Evolutionary conservation across 2,888 invertebrate species (phyloP).

Genomic region (Eutolmus rufibarbis): DNA sequence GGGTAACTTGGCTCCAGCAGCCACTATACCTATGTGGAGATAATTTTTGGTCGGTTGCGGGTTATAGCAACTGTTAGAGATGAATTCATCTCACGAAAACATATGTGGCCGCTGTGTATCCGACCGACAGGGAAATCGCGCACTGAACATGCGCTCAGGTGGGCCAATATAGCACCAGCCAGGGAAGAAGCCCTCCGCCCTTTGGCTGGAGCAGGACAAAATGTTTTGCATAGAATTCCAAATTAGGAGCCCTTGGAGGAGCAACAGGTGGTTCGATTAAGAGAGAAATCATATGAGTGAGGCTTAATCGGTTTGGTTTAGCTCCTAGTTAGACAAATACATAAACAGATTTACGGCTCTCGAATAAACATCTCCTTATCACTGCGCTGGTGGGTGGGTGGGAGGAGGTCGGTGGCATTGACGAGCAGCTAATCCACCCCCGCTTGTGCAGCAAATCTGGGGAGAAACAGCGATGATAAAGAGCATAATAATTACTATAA

Average conservation of each 20-base stretch:
- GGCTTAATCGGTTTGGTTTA: slow-evolving; percentile 40
- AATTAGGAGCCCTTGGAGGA: slow-evolving; percentile 11
- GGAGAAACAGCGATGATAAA: slow-evolving; percentile 24
- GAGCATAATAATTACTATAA: slow-evolving; percentile 35
- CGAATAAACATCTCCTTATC: slow-evolving; percentile 23
- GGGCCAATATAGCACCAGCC: slow-evolving; percentile 17
- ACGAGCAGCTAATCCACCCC: slow-evolving; percentile 33
- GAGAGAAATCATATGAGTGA: slow-evolving; percentile 41
- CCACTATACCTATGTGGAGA: slow-evolving; percentile 35
- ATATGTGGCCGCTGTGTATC: slow-evolving; percentile 34
- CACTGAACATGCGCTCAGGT: slow-evolving; percentile 45
- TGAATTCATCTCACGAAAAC: slow-evolving; percentile 41
- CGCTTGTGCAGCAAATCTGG: neutral
- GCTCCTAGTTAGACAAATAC: slow-evolving; percentile 40
- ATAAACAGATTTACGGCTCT: slow-evolving; percentile 39
- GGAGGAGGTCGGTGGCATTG: neutral
- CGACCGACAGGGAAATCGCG: slow-evolving; percentile 36
- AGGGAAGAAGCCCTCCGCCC: neutral
- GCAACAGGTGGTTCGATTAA: slow-evolving; percentile 39
- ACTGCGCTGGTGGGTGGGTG: neutral
- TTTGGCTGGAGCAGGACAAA: slow-evolving; percentile 32
- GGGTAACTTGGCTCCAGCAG: slow-evolving; percentile 48
- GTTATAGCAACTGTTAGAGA: slow-evolving; percentile 33
- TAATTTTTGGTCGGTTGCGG: slow-evolving; percentile 47
- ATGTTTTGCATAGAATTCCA: slow-evolving; percentile 34